Evolutionary conservation across 2,888 invertebrate species (phyloP).

Genomic region (Steromphala cineraria): DNA sequence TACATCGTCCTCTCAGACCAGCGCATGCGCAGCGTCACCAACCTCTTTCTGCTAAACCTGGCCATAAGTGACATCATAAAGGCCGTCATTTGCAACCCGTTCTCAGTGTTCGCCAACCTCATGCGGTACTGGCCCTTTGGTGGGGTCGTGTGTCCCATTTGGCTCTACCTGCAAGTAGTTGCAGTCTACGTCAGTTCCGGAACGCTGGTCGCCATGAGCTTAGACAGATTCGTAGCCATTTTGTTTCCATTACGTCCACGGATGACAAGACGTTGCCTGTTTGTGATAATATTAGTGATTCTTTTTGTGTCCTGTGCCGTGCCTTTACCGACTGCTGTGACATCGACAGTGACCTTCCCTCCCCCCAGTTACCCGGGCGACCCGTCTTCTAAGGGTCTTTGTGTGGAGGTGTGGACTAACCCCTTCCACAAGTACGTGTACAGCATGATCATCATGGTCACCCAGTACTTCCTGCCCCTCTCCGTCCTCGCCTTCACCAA

Average conservation of each 20-base stretch:
- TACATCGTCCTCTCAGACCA: conserved; percentile 89
- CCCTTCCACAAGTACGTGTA: conserved; percentile 78
- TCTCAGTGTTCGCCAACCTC: conserved; percentile 84
- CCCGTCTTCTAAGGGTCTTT: conserved; percentile 45
- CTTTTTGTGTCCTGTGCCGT: conserved; percentile 88
- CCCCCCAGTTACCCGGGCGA: conserved; percentile 32
- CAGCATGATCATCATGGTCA: conserved; percentile 84
- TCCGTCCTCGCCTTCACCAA: conserved; percentile 89
- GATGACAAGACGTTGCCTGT: conserved; percentile 84
- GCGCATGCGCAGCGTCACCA: conserved; percentile 93
- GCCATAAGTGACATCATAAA: conserved; percentile 76
- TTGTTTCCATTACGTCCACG: conserved; percentile 90
- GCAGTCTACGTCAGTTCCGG: conserved; percentile 87
- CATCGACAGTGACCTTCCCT: conserved; percentile 69
- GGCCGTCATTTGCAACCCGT: conserved; percentile 76
- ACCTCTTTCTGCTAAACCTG: conserved; percentile 79
- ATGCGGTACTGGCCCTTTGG: conserved; percentile 93
- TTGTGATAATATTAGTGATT: conserved; percentile 82
- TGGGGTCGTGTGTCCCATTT: conserved; percentile 85
- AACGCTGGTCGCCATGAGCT: conserved; percentile 91
- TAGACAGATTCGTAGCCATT: conserved; percentile 94
- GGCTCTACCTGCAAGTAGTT: conserved; percentile 85
- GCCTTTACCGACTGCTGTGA: conserved; percentile 87
- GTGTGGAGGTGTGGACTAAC: conserved; percentile 51
- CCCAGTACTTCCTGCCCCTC: conserved; percentile 90